phyloP scores from a whole-genome alignment of 1,140 invertebrate genomes.

The Holcopasites calliopsidis region DNA sequence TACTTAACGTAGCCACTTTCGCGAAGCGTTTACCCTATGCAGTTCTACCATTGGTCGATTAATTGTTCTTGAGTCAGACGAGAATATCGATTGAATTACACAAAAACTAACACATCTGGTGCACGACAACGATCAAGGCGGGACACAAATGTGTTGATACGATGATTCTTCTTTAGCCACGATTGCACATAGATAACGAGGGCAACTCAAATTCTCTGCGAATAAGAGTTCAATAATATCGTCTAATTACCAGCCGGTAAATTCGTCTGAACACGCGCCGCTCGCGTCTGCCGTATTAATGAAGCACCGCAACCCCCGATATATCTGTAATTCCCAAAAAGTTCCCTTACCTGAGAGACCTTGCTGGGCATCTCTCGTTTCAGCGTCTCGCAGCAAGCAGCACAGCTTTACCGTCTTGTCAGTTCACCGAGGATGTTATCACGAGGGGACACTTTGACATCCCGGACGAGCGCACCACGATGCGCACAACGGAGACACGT shows the following conservation, averaged over 20 bases:
- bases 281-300: too few relatives aligned
- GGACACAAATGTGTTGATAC: background rate
- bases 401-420: background rate
- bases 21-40: background rate
- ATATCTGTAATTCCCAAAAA: background rate
- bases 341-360: conserved; percentile 37
- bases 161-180: background rate
- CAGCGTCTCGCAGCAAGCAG: background rate
- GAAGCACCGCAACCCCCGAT: too few relatives aligned
- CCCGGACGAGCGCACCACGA: background rate
- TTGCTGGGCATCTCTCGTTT: conserved; percentile 39
- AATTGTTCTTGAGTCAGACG: conserved; percentile 8
- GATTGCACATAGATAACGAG: background rate
- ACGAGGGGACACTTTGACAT: conserved; percentile 17
- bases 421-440: conserved; percentile 7
- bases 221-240: conserved; percentile 12
- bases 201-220: background rate
- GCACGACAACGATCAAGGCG: too few relatives aligned
- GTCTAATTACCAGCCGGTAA: background rate
- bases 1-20: background rate
- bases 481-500: conserved; percentile 25
- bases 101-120: background rate
- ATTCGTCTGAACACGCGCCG: background rate
- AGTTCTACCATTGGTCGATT: conserved; percentile 1
- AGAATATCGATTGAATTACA: conserved; percentile 18